Evolutionary conservation across 2,888 invertebrate species (phyloP), one percentile per base, ranked within the genome.

Genomic region (Melieria omissa): DNA sequence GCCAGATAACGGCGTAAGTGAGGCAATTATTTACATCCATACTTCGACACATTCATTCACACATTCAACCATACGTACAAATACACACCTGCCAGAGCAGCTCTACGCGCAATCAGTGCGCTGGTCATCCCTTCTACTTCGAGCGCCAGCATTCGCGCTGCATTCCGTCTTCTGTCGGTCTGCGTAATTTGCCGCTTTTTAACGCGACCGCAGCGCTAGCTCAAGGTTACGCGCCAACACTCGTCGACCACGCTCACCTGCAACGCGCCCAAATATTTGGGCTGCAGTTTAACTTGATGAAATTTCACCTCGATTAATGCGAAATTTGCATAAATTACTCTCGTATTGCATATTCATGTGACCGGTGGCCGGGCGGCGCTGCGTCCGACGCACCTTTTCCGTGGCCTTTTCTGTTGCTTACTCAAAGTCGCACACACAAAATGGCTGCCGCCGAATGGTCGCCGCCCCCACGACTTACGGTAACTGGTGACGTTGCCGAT

Each of bases 241-340:
- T 42, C 42, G 14, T n/a, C n/a, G 57, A 58, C 29, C 3, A 29
- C 29, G 29, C 29, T 29, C 29, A 29, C 29, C 29, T 29, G 29
- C 29, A 29, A 29, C 49, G n/a, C 44, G 29, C 58, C 46, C 41
- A 70, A 52, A 73, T 66, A 14, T 61, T 70, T 62, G 47, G 61
- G 49, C 66, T 74, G 77, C 75, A 75, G 75, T 75, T 75, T 76
- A 76, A 74, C 73, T 71, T 76, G 76, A 75, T 75, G 76, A 78
- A 78, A 75, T 78, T 76, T 78, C 76, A 79, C 80, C 85, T 81
- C 84, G 82, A 85, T 86, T 85, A 85, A 85, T 83, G 81, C 79
- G 76, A 80, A 83, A 86, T 86, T 86, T 85, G 79, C 86, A 87
- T 86, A 86, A 86, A 86, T 86, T 86, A 86, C 86, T 85, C 86